Base-by-base conservation (phyloP, 2,888 invertebrate species). In the Coelopa pilipes region DNA sequence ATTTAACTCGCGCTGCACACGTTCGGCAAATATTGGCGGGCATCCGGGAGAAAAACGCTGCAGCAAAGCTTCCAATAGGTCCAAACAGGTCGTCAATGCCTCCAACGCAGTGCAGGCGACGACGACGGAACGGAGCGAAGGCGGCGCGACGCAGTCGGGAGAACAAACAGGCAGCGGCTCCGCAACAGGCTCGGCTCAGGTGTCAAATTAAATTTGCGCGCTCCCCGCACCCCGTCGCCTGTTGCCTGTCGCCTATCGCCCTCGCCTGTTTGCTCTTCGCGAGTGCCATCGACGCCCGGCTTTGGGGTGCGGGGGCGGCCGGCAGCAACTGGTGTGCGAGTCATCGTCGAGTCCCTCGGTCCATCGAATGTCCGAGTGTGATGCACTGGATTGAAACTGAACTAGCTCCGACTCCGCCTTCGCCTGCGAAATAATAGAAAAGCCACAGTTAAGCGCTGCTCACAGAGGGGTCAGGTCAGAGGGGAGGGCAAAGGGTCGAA, bases 121-220 rank as follows among this genome's bases (percentile, higher is more conserved):
- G 49, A 45, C 47, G 10, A 21, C 17, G n/a, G 45, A 55, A 17
- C 55, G 55, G 34, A 34, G 13, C 19, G 34, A 34, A 34, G 46
- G 19, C 46, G 7, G 19, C 66, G 9, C 49, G 19, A 47, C 63
- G n/a, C 46, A 47, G 7, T 47, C 60, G 70, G 21, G 60, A 60
- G 21, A 50, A 50, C 66, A 66, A 66, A 59, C 49, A 70, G 59
- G 60, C 70, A 60, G 21, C 47, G 60, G 59, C 49, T 49, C 24
- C 70, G 60, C 70, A 60, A 70, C 49, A 70, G 47, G 59, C 15
- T 34, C 34, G 34, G 7, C 7, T 34, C 47, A 69, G 69, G 69
- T 69, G 69, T 69, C 59, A 55, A 68, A 68, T 68, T 55, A 17
- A 53, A 45, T 55, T 55, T 68, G 12, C 68, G 55, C 34, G 12